Evolutionary conservation across 2,888 invertebrate genomes (phyloP).

Genomic region (Callosobruchus maculatus): DNA sequence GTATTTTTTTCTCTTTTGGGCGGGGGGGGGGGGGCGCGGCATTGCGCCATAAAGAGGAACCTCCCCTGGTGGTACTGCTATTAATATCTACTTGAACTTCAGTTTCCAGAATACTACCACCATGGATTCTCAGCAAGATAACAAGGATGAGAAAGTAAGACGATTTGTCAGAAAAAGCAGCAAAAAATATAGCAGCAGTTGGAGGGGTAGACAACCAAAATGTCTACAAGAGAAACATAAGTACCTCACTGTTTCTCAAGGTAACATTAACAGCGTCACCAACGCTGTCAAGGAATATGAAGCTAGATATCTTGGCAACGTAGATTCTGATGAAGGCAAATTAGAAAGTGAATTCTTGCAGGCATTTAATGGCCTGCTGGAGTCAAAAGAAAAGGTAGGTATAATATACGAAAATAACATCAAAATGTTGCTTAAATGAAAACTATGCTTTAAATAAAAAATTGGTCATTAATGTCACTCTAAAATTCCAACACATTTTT

Average conservation of each 20-base stretch:
- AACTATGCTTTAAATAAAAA: no score
- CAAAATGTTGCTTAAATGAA: no score
- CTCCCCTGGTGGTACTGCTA: no score
- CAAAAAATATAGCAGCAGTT: neutral
- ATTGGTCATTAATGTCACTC: no score
- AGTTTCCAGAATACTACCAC: neutral
- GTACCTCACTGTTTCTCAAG: neutral
- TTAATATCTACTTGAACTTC: neutral
- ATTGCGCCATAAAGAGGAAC: no score
- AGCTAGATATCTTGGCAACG: neutral
- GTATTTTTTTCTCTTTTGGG: no score
- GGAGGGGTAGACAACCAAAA: neutral
- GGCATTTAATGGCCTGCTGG: neutral
- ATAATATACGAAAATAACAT: no score
- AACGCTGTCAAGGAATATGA: neutral
- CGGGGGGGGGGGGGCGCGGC: no score
- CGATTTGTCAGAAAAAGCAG: neutral
- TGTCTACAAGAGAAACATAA: neutral
- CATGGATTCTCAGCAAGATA: neutral
- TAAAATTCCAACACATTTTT: no score
- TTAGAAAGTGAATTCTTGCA: neutral
- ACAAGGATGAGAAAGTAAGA: neutral
- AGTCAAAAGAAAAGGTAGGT: neutral
- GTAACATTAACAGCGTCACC: neutral
- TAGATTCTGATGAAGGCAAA: neutral